Evolutionary conservation across 2,113 vertebrate species (phyloP), one percentile per base, ranked within the genome.

Genomic region (Dromas ardeola): DNA sequence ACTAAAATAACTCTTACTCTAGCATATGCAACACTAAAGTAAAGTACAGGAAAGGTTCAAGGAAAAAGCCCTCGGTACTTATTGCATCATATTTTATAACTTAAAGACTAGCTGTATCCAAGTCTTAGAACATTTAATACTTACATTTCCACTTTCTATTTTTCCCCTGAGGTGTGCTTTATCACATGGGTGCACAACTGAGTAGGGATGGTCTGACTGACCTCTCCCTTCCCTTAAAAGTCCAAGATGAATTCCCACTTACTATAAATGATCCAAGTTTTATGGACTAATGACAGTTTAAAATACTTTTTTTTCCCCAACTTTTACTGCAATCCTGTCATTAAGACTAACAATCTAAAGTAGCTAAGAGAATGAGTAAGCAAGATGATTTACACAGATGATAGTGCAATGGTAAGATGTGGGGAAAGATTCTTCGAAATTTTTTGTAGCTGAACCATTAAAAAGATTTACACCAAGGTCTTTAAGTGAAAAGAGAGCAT

Each of bases 301-400:
- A 97, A 95, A 94, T 81, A 95, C 95, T 72, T 94, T 85, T 85
- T 84, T 66, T 2, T 0, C 70, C 74, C 42, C n/a, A n/a, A 59
- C 81, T 91, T 96, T 94, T 90, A 95, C 88, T 86, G 92, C 92
- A 80, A 61, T 77, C 36, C 87, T 97, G 95, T 94, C 95, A 96
- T 97, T 97, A 97, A 97, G 96, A 97, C 96, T 97, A 97, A 97
- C 97, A 97, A 86, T 96, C 94, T 95, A 82, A 97, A 96, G 85
- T 83, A 96, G 92, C 93, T 92, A 90, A 88, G 82, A 95, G 96
- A 96, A 96, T 93, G 94, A 96, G 95, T 95, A 96, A 96, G 95
- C 95, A 94, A 76, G 73, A 91, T 97, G 94, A 97, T 96, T 97
- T 97, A 97, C 91, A 79, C 86, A 96, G 86, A 96, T 91, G 95